Percentiles rank a stretch among this genome's conserved stretches.
These are phyloP conservation scores for Pseudococcus jackbeardsleyi DNA, from an alignment of 2,888 invertebrate species.

Conservation along the genomic window DNA sequence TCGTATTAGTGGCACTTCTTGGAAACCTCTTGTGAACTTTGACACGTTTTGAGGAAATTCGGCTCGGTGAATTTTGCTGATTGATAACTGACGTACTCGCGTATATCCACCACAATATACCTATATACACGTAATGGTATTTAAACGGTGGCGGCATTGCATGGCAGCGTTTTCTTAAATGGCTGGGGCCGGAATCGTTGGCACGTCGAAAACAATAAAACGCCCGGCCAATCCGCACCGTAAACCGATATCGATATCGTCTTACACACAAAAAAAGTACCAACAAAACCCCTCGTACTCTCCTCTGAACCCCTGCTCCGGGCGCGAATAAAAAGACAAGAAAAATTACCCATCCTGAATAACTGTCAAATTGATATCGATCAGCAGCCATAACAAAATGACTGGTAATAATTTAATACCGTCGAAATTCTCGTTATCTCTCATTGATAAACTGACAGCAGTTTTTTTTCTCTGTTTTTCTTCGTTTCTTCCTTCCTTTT, in stretches of 20 bases:
- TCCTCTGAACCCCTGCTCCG: neutral
- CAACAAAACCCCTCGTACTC: neutral
- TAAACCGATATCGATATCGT: slow-evolving; percentile 11
- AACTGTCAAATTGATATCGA: slow-evolving; percentile 59
- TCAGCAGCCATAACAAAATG: slow-evolving; percentile 53
- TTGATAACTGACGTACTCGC: neutral
- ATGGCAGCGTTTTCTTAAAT: neutral
- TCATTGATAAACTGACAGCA: slow-evolving; percentile 56
- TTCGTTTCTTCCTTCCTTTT: neutral
- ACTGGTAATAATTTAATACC: slow-evolving; percentile 60
- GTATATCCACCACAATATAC: neutral
- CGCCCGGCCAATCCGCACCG: neutral
- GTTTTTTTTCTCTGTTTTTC: neutral
- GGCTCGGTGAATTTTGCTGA: neutral
- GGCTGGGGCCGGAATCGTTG: neutral
- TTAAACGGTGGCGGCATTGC: neutral
- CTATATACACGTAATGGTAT: neutral
- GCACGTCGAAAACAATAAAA: neutral
- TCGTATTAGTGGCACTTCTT: neutral
- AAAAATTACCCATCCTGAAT: slow-evolving; percentile 55
- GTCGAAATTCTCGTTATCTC: slow-evolving; percentile 57
- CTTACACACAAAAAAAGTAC: neutral
- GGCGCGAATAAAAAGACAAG: slow-evolving; percentile 32
- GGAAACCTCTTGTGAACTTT: neutral
- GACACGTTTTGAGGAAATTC: neutral